A percentile compares a stretch with the other conserved stretches of the same genome.
Evolutionary conservation across 1,140 invertebrate species (phyloP).

Genomic region (Ptiloglossa arizonensis): DNA sequence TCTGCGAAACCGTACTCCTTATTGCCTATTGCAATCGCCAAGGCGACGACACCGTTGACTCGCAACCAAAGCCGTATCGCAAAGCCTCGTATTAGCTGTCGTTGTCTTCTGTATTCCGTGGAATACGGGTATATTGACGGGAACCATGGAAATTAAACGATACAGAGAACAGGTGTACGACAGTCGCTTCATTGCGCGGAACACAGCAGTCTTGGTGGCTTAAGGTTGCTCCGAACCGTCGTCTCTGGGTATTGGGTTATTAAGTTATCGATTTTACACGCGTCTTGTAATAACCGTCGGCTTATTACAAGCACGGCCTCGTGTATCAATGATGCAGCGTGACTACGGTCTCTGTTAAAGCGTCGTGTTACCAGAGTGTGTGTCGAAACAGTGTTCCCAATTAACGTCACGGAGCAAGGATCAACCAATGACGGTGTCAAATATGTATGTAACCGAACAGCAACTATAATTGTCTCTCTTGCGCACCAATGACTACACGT

Average conservation of each 20-base stretch:
- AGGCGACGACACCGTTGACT: no score
- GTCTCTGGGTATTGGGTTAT: not conserved
- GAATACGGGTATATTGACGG: not conserved
- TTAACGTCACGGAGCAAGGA: slow-evolving; percentile 12
- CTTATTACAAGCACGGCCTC: slow-evolving; percentile 9
- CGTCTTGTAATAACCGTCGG: slow-evolving; percentile 31
- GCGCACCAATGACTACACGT: not conserved
- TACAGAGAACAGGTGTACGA: not conserved
- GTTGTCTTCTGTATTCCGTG: no score
- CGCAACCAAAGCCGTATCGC: no score
- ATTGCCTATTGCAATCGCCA: no score
- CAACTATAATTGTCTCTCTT: not conserved
- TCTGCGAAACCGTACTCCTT: no score
- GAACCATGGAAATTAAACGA: not conserved
- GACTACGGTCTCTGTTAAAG: slow-evolving; percentile 28
- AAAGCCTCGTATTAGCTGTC: no score
- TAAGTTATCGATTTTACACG: slow-evolving; percentile 43
- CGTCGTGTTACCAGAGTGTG: not conserved
- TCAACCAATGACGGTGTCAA: not conserved
- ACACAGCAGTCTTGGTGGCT: no score
- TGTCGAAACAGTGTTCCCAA: slow-evolving; percentile 1
- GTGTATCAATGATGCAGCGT: slow-evolving; percentile 26
- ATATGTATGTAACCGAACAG: no score
- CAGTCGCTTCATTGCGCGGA: not conserved
- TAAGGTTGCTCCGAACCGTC: not conserved